phyloP scores from a whole-genome alignment of 1,140 invertebrate species.

The Hyles euphorbiae region DNA sequence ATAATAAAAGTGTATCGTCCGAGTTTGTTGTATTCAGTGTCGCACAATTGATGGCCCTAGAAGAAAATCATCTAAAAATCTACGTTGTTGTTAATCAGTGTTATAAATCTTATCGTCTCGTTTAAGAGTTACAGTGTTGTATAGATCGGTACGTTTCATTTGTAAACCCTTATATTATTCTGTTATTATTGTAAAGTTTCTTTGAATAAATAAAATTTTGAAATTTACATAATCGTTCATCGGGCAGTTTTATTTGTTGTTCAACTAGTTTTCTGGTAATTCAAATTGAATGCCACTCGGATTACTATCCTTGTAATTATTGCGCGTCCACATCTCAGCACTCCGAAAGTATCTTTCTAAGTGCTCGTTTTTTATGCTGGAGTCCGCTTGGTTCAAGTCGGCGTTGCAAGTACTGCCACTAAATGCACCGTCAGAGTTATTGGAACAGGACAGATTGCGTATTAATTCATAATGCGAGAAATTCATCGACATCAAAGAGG shows the following conservation, averaged over 20 bases:
- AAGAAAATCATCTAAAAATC: conserved; percentile 54
- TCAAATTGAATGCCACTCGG: conserved; percentile 23
- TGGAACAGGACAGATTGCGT: conserved; percentile 52
- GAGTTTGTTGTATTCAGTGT: conserved; percentile 52
- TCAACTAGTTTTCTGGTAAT: conserved; percentile 24
- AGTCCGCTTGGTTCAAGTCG: conserved; percentile 27
- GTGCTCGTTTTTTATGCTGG: conserved; percentile 46
- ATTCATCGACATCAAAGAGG: conserved; percentile 54
- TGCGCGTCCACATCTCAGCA: conserved; percentile 49
- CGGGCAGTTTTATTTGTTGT: conserved; percentile 40
- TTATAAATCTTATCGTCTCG: conserved; percentile 71
- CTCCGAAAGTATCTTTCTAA: conserved; percentile 60
- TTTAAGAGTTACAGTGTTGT: conserved; percentile 74
- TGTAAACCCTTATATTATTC: conserved; percentile 70
- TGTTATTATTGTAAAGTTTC: conserved; percentile 72
- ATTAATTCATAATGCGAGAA: conserved; percentile 64
- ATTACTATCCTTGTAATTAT: conserved; percentile 14
- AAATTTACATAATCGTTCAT: conserved; percentile 70
- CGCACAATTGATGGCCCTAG: conserved; percentile 56
- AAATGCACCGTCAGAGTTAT: conserved; percentile 45
- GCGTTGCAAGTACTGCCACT: conserved; percentile 42
- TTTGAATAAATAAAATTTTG: conserved; percentile 73
- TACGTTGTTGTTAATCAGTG: conserved; percentile 72
- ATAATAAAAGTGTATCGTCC: background rate
- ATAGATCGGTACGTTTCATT: conserved; percentile 71